Evolutionary conservation across 1,140 invertebrate species (phyloP), one percentile per base, ranked within the genome.

Genomic region (Bombus polaris): DNA sequence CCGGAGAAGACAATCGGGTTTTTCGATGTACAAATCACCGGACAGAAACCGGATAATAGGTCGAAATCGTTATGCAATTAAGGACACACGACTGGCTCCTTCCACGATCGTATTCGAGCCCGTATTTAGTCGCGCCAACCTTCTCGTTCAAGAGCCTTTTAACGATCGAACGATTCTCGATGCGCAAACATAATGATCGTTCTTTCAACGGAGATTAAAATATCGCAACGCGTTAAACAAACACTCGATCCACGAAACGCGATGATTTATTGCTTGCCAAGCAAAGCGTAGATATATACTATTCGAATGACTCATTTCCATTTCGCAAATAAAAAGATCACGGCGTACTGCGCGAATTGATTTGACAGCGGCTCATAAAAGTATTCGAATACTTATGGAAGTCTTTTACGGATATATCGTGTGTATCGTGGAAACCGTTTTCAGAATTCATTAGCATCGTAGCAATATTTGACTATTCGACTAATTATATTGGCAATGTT

Each of bases 21-120:
- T 80, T 88, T 65, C 42, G 28, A 88, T 79, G 75, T 73, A 70
- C 65, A 71, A 83, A 75, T 65, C 47, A 32, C 32, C 44, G 53
- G 35, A 9, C 62, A 65, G 35, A 68, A 39, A 44, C 35, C 62
- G 73, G 44, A 76, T 83, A 77, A 83, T 83, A 18, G 71, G n/a
- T n/a, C 81, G 42, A 12, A 65, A 65, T 82, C 39, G 44, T 75
- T 74, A 32, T 1, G 81, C 39, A 75, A 82, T 75, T 74, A 74
- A 59, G 57, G 35, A 59, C n/a, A 59, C 74, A 59, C 74, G 32
- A 68, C 32, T 9, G 15, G 32, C 35, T 42, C 12, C 39, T 42
- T 44, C 39, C 53, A 44, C 32, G 70, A 22, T 22, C 47, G 47
- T 53, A 53, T 53, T 53, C 47, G 47, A 53, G 47, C 47, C 37